Percentiles rank a stretch among this genome's conserved stretches.
phyloP scores from a whole-genome alignment of 1,140 invertebrate species.

The Bombus pyrosoma region DNA sequence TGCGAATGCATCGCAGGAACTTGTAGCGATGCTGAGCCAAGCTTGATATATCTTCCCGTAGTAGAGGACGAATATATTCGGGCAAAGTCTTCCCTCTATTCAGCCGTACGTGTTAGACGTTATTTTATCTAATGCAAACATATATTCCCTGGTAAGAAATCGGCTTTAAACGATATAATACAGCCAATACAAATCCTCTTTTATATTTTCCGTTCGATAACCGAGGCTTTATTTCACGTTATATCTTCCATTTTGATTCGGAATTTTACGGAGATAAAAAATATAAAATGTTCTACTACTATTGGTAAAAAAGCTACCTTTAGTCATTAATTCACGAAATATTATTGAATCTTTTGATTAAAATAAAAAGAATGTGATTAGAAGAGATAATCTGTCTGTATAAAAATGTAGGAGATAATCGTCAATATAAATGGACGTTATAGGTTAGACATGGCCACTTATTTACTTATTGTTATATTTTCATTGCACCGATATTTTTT shows the following conservation, averaged over 20 bases:
- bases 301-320: not conserved
- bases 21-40: conserved; percentile 9
- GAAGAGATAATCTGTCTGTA: too few species aligned
- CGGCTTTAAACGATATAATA: not conserved
- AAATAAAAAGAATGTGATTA: not conserved
- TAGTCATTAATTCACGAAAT: not conserved
- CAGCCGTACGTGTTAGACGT: not conserved
- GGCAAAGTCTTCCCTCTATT: conserved; percentile 19
- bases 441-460: too few species aligned
- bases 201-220: not conserved
- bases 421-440: too few species aligned
- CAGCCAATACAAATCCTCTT: not conserved
- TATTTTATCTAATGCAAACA: not conserved
- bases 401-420: not conserved
- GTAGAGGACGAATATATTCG: conserved; percentile 35
- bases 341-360: too few species aligned
- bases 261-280: not conserved
- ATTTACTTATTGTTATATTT: too few species aligned
- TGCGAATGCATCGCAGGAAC: conserved; percentile 30
- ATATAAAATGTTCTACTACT: too few species aligned
- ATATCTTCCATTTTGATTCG: not conserved
- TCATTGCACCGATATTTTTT: too few species aligned
- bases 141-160: not conserved
- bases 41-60: conserved; percentile 40
- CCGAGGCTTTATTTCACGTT: not conserved